phyloP scores from a whole-genome alignment of 2,888 invertebrate species.

The Xestia rhomboidea region DNA sequence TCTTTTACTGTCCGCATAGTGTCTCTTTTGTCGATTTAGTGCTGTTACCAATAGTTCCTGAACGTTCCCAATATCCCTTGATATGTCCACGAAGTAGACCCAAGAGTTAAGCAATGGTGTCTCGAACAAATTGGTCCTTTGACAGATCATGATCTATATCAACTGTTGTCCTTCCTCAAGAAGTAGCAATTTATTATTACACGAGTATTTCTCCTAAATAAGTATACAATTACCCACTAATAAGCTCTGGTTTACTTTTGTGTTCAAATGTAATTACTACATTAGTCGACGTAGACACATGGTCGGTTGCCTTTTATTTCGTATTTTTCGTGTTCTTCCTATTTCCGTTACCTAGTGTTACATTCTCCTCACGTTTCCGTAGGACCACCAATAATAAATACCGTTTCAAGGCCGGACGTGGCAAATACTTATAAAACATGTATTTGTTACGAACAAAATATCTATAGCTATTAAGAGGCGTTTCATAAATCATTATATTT shows the following conservation, averaged over 20 bases:
- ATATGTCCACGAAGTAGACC: no score
- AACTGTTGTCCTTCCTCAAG: background rate
- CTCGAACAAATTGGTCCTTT: no score
- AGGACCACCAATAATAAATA: constrained; percentile 53
- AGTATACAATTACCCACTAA: constrained; percentile 47
- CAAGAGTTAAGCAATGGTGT: no score
- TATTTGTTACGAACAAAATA: constrained; percentile 48
- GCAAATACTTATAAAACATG: constrained; percentile 49
- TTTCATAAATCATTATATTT: constrained; percentile 58
- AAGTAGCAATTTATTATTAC: constrained; percentile 19
- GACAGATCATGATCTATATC: no score
- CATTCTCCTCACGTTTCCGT: constrained; percentile 53
- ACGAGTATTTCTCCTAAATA: constrained; percentile 29
- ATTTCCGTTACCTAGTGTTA: constrained; percentile 35
- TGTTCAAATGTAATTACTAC: constrained; percentile 54
- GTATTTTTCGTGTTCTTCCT: constrained; percentile 29
- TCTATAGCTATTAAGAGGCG: constrained; percentile 47
- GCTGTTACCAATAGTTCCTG: no score
- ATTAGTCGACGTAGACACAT: constrained; percentile 48
- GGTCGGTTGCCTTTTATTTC: constrained; percentile 44
- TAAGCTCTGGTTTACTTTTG: constrained; percentile 47
- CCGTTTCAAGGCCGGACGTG: constrained; percentile 46
- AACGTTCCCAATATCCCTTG: no score
- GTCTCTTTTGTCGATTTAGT: no score
- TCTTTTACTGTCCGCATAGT: no score